Base-by-base conservation (phyloP, 2,888 invertebrate species). In the Morpho achilles region DNA sequence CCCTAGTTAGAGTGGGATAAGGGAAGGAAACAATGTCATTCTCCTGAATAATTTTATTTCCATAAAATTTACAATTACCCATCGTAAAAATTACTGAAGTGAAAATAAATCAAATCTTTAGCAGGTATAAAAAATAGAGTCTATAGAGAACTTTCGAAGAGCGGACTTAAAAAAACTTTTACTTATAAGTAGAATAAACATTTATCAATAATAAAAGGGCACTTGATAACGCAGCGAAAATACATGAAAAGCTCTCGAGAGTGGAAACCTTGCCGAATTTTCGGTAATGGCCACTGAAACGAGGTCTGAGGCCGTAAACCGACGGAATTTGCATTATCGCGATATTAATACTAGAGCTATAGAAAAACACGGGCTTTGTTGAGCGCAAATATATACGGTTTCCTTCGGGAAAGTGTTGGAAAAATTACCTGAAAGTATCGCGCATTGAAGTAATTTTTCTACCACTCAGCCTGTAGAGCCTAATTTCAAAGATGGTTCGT, bases 321-420 rank as follows among this genome's bases (percentile, higher is more conserved):
- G 76, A 65, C 75, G 74, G 77, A 80, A 82, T 83, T 84, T 81
- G 79, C 84, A 84, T 84, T 83, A 84, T 80, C 80, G 76, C 72
- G 70, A 75, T 79, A 82, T 81, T 84, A 82, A 82, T 80, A 75
- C 73, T 65, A 67, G 72, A 73, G 70, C 72, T 73, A 75, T 73
- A 77, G 75, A 76, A 78, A 75, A 76, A 73, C 71, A 70, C 69
- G 56, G 49, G 66, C 64, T 62, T 67, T 68, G 67, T 71, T 63
- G 63, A 62, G 63, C 62, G 64, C 63, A 66, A 69, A 69, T 70
- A 59, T 68, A 63, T 63, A 61, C 58, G 62, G 64, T 63, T 60
- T 63, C 63, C 59, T 65, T 62, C 58, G 60, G 61, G 57, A 60
- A 63, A 66, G 61, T 62, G 64, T 57, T 56, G 62, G 60, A 65